These are phyloP conservation scores for Lasiurus cinereus DNA, from an alignment of 2,113 vertebrate species.

Conservation along the genomic window DNA sequence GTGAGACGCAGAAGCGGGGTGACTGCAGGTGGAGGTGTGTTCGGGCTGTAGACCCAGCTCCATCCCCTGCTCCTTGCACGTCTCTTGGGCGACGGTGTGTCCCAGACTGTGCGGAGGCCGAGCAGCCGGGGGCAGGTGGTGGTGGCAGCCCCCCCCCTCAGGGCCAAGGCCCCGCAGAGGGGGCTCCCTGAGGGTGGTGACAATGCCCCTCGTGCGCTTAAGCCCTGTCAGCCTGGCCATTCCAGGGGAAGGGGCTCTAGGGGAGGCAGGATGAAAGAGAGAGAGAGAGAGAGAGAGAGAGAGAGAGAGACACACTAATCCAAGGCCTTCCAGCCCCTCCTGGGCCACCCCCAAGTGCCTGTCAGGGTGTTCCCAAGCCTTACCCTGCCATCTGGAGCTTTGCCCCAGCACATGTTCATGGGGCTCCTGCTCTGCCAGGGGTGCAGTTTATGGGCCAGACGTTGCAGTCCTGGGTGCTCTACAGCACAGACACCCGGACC, in stretches of 20 bases:
- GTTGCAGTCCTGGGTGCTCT: background rate
- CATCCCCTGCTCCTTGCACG: background rate
- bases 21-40: background rate
- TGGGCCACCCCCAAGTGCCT: background rate
- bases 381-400: background rate
- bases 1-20: accelerated
- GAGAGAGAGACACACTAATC: background rate
- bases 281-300: background rate
- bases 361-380: background rate
- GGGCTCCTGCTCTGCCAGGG: background rate
- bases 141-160: background rate
- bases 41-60: background rate
- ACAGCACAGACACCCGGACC: background rate
- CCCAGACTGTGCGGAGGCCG: background rate
- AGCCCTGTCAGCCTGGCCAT: background rate
- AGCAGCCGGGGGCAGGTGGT: background rate
- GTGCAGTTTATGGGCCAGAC: background rate
- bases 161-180: background rate
- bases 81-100: background rate
- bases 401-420: background rate
- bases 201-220: background rate
- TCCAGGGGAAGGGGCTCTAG: background rate
- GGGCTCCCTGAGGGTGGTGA: background rate
- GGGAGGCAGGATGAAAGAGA: background rate
- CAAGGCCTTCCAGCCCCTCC: background rate